These are phyloP conservation scores for Oryzias curvinotus DNA, from an alignment of 2,113 vertebrate genomes.

Conservation along the genomic window DNA sequence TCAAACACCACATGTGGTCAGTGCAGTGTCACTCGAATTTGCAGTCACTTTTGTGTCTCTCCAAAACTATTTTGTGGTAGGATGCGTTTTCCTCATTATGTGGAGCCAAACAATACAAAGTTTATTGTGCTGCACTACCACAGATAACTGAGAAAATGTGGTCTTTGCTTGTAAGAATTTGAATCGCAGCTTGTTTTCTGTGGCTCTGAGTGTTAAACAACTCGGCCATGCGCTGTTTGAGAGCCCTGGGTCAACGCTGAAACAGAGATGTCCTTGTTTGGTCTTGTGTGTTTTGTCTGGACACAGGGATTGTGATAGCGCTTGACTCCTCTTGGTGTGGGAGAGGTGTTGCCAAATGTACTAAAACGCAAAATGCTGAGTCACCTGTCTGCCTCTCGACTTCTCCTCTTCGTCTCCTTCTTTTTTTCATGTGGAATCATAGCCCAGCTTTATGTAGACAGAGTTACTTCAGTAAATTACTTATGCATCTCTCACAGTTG, in stretches of 20 bases:
- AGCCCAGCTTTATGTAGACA: background rate
- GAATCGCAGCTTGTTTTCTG: conserved; percentile 55
- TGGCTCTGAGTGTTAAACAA: conserved; percentile 43
- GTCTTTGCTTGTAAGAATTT: conserved; percentile 49
- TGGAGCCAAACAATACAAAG: conserved; percentile 42
- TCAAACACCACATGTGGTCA: conserved; percentile 43
- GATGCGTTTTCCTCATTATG: conserved; percentile 41
- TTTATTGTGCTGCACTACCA: conserved; percentile 51
- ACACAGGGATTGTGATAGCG: conserved; percentile 54
- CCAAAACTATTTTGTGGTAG: conserved; percentile 26
- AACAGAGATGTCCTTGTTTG: conserved; percentile 60
- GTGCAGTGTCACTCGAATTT: conserved; percentile 15
- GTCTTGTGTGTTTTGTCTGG: conserved; percentile 64
- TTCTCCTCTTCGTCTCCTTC: conserved; percentile 28
- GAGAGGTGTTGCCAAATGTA: conserved; percentile 37
- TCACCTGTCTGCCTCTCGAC: conserved; percentile 41
- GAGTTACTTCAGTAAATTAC: conserved; percentile 10
- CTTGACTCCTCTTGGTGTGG: conserved; percentile 37
- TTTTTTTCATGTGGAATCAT: conserved; percentile 19
- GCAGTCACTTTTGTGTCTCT: conserved; percentile 37
- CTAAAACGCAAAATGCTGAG: conserved; percentile 23
- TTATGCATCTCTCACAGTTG: background rate
- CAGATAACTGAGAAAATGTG: conserved; percentile 48
- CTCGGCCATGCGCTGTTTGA: conserved; percentile 30
- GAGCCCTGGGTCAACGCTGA: conserved; percentile 26